These are phyloP conservation scores for Noctua janthe DNA, from an alignment of 2,888 invertebrate genomes.

Conservation along the genomic window DNA sequence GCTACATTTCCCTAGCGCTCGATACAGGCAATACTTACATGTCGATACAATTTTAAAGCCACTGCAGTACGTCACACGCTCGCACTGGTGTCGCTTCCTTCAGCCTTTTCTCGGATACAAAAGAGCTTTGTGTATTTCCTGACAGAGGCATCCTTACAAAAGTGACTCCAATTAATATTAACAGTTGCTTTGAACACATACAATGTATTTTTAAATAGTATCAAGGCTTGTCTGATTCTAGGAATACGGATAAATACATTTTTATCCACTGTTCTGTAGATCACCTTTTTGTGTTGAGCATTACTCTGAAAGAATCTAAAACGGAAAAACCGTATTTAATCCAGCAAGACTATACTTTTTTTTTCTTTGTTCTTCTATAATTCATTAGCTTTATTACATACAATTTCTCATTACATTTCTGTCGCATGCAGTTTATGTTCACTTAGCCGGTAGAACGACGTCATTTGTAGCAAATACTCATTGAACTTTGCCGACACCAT, in stretches of 20 bases:
- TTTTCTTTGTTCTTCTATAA: slow-evolving; percentile 10
- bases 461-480: slow-evolving; percentile 61
- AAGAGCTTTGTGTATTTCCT: neutral
- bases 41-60: slow-evolving; percentile 43
- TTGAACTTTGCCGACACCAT: slow-evolving; percentile 65
- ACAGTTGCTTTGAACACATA: neutral
- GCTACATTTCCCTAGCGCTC: slow-evolving; percentile 52
- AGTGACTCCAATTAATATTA: neutral
- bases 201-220: neutral
- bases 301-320: slow-evolving; percentile 16
- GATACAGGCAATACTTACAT: slow-evolving; percentile 28
- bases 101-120: slow-evolving; percentile 11
- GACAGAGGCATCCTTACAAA: neutral
- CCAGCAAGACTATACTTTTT: neutral
- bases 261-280: slow-evolving; percentile 4
- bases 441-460: slow-evolving; percentile 35
- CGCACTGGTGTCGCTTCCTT: slow-evolving; percentile 9
- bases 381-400: slow-evolving; percentile 30
- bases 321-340: slow-evolving; percentile 7
- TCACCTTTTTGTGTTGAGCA: slow-evolving; percentile 1
- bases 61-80: slow-evolving; percentile 11
- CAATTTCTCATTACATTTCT: slow-evolving; percentile 22
- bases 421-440: slow-evolving; percentile 33
- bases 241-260: neutral
- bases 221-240: neutral